Evolutionary conservation across 2,797 vertebrate species (phyloP), one percentile per base, ranked within the genome.

Genomic region (Helostoma temminkii): DNA sequence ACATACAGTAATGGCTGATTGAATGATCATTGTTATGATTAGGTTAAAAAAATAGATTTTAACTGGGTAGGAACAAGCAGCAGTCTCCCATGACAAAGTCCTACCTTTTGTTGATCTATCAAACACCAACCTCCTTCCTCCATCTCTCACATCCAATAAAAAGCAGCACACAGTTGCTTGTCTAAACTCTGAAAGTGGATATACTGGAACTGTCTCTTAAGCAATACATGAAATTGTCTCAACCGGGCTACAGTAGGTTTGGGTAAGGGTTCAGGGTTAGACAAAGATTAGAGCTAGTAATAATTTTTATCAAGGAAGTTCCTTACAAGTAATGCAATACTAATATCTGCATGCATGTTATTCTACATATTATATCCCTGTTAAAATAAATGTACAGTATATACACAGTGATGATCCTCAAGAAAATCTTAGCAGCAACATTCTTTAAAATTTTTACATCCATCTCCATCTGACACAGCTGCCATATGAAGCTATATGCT

Each of bases 371-470:
- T 16, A 39, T 16, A 37, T 74, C 52, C 60, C 24, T 49, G 22
- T 28, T 55, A 41, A 47, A 21, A 66, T 68, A 43, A 65, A 64
- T 57, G 72, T 52, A 63, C 34, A 36, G 71, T 26, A 67, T n/a
- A n/a, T n/a, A 37, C 52, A 42, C 18, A 15, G 14, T 67, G 36
- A 39, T 65, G 1, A 15, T 28, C 48, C 69, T 78, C 79, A 21
- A 7, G 70, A 70, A 78, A 63, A 61, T 59, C 63, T 70, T 42
- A 59, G 78, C 57, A 66, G 57, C 69, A 59, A 24, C 55, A 41
- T 60, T 72, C 71, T 57, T 74, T 76, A 77, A 81, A 85, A 82
- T 88, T 74, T 86, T 77, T 84, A 89, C 80, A 66, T 84, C 54
- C 50, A 76, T 78, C 87, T 89, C 77, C 77, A 81, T 82, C 68